Percentiles rank a stretch among this genome's conserved stretches.
Conservation (phyloP, 2,888 invertebrate species). For the Magallana nippona region DNA sequence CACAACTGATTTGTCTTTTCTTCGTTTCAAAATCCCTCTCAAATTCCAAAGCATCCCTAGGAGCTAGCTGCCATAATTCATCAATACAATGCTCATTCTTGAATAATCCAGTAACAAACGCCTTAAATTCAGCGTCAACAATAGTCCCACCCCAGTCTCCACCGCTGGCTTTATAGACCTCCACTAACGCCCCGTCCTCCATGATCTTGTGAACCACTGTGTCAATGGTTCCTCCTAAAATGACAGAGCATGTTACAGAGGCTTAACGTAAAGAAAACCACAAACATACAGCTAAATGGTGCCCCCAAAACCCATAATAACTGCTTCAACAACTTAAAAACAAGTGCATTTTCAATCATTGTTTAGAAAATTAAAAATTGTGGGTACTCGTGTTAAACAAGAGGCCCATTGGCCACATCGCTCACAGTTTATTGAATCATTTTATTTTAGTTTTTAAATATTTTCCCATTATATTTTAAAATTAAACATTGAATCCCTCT, state of each 20-base stretch:
- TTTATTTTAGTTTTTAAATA: too few relatives aligned
- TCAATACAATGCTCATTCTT: background rate
- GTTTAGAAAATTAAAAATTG: background rate
- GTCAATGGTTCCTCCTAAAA: constrained; percentile 2
- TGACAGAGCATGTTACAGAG: background rate
- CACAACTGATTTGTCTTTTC: background rate
- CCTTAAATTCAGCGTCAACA: background rate
- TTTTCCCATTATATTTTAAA: too few relatives aligned
- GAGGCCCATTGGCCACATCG: too few relatives aligned
- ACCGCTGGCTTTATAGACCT: constrained; percentile 16
- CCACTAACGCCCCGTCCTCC: background rate
- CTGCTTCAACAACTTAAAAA: too few relatives aligned
- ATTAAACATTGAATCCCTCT: too few relatives aligned
- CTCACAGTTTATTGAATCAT: too few relatives aligned
- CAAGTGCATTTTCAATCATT: too few relatives aligned
- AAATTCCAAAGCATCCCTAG: too few relatives aligned
- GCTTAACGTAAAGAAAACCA: too few relatives aligned
- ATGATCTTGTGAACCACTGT: background rate
- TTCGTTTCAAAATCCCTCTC: constrained; percentile 35
- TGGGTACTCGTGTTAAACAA: too few relatives aligned
- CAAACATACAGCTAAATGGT: too few relatives aligned
- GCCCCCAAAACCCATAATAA: too few relatives aligned
- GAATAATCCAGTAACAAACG: background rate
- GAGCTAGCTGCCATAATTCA: background rate
- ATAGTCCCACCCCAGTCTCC: constrained; percentile 26